phyloP scores from a whole-genome alignment of 2,797 vertebrate species.

The Intellagama lesueurii region DNA sequence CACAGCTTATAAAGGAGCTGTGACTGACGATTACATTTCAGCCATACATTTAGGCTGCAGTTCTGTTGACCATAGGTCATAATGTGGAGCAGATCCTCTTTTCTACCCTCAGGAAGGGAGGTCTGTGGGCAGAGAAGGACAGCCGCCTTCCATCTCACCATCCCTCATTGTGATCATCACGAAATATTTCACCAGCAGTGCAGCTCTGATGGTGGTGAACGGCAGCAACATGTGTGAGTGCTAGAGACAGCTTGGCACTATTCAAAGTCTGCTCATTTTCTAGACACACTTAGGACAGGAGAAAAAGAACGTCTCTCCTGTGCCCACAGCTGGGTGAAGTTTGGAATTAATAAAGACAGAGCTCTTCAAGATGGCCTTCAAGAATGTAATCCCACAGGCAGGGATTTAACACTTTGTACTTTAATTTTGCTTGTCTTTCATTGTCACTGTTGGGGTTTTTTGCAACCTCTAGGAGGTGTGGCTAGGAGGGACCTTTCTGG shows the following conservation, averaged over 20 bases:
- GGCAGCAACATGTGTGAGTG: not conserved
- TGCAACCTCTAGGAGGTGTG: too few relatives aligned
- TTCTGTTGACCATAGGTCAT: not conserved
- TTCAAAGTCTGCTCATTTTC: not conserved
- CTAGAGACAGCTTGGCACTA: not conserved
- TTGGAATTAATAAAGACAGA: too few relatives aligned
- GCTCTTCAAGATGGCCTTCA: too few relatives aligned
- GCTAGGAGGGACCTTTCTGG: too few relatives aligned
- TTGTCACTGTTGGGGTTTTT: too few relatives aligned
- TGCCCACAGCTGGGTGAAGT: not conserved
- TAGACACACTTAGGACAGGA: not conserved
- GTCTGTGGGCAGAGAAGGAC: not conserved
- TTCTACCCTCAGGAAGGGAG: not conserved
- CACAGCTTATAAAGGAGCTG: too few relatives aligned
- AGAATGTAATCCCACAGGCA: too few relatives aligned
- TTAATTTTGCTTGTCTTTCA: too few relatives aligned
- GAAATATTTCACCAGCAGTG: not conserved
- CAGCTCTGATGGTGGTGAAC: not conserved
- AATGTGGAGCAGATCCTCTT: not conserved
- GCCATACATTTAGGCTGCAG: not conserved
- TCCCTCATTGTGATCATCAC: not conserved
- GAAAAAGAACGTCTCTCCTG: not conserved
- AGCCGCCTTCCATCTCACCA: too few relatives aligned
- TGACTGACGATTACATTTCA: too few relatives aligned
- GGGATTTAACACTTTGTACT: too few relatives aligned